These are phyloP conservation scores for Drosophila sturtevanti DNA, from an alignment of 1,140 invertebrate genomes.

Conservation along the genomic window DNA sequence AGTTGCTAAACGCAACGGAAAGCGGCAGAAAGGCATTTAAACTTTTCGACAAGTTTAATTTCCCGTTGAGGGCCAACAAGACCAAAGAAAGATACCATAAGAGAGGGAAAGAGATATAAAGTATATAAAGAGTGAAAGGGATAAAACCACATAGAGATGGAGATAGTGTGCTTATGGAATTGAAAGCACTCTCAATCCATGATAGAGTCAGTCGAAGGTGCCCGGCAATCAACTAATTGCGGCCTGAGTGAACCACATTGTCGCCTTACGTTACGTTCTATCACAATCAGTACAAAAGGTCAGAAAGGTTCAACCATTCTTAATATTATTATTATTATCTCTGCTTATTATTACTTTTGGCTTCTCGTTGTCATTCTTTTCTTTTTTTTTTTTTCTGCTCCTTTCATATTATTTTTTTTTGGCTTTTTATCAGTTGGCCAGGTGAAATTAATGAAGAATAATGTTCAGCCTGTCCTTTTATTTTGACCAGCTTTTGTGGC, in stretches of 20 bases:
- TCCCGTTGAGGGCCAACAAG: slow-evolving; percentile 61
- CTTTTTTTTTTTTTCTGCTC: slow-evolving; percentile 22
- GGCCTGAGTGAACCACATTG: slow-evolving; percentile 31
- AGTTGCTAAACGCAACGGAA: slow-evolving; percentile 60
- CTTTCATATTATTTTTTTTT: slow-evolving; percentile 2
- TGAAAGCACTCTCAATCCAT: slow-evolving; percentile 74
- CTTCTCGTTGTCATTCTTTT: slow-evolving; percentile 45
- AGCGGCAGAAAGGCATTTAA: slow-evolving; percentile 75
- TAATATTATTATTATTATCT: slow-evolving; percentile 55
- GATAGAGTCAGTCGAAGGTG: slow-evolving; percentile 62
- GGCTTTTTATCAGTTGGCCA: slow-evolving; percentile 60
- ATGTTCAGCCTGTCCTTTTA: slow-evolving; percentile 54
- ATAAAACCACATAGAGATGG: not conserved
- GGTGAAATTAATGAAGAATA: slow-evolving; percentile 78
- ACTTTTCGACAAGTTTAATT: slow-evolving; percentile 79
- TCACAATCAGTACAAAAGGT: slow-evolving; percentile 4
- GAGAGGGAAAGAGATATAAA: no score
- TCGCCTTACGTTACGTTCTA: not conserved
- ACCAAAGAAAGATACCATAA: not conserved
- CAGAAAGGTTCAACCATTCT: slow-evolving; percentile 35
- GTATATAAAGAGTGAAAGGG: not conserved
- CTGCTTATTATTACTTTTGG: slow-evolving; percentile 55
- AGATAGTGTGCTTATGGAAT: slow-evolving; percentile 55
- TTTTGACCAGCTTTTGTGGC: slow-evolving; percentile 27
- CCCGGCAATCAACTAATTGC: slow-evolving; percentile 74